Evolutionary conservation across 2,797 vertebrate species (phyloP).

Genomic region (Pygocentrus nattereri): DNA sequence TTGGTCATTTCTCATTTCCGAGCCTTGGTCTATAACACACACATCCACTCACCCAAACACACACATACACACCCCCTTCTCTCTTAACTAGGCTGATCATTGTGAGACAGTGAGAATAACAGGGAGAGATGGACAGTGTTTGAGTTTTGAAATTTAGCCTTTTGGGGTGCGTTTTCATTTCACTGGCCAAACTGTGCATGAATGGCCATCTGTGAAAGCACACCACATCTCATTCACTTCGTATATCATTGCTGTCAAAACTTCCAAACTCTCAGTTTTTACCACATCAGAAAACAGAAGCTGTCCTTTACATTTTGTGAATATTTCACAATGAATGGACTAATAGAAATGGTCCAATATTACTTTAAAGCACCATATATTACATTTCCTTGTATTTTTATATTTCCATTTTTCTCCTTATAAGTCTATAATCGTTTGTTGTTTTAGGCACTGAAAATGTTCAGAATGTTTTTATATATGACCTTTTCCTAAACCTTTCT

Average conservation of each 20-base stretch:
- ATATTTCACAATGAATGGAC: background rate
- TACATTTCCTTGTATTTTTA: background rate
- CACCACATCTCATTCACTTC: too few species aligned
- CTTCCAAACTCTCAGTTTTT: background rate
- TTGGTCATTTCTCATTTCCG: conserved; percentile 71
- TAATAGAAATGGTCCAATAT: background rate
- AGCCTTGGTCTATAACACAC: conserved; percentile 51
- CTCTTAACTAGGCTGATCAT: conserved; percentile 66
- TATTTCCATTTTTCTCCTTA: too few species aligned
- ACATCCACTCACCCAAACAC: background rate
- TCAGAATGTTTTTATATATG: too few species aligned
- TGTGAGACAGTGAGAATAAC: background rate
- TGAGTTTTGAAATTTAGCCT: background rate
- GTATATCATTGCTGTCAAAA: background rate
- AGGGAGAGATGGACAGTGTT: background rate
- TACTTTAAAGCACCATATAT: too few species aligned
- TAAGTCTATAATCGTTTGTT: too few species aligned
- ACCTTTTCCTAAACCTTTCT: too few species aligned
- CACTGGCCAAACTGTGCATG: background rate
- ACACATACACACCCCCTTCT: conserved; percentile 42
- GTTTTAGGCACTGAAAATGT: too few species aligned
- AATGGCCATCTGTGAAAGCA: background rate
- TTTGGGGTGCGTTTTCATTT: background rate
- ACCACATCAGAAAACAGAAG: too few species aligned
- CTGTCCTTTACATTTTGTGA: background rate